Percentiles rank a stretch among this genome's conserved stretches.
These are phyloP conservation scores for Labeo catla DNA, from an alignment of 2,113 vertebrate species.

Conservation along the genomic window DNA sequence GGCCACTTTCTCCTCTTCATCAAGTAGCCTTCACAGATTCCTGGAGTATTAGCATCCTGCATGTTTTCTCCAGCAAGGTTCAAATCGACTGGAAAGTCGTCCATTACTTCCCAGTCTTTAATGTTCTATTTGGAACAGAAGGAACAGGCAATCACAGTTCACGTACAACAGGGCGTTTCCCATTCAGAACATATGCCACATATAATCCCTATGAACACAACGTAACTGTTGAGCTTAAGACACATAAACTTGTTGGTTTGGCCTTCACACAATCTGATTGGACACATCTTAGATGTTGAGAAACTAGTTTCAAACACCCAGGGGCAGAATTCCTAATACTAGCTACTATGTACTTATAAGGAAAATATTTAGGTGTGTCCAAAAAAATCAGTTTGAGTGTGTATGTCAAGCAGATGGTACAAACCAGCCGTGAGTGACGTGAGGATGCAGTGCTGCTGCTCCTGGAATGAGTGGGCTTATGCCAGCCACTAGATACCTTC, in stretches of 20 bases:
- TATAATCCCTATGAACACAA: background rate
- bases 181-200: background rate
- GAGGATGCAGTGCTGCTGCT: slow-evolving; percentile 78
- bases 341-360: background rate
- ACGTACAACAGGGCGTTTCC: background rate
- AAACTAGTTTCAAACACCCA: slow-evolving; percentile 36
- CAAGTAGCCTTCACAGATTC: slow-evolving; percentile 87
- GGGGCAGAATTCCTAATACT: background rate
- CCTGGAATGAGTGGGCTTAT: slow-evolving; percentile 69
- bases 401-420: slow-evolving; percentile 1
- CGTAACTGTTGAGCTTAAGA: background rate
- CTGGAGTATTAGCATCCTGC: slow-evolving; percentile 67
- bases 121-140: slow-evolving; percentile 46
- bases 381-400: background rate
- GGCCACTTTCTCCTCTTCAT: slow-evolving; percentile 97
- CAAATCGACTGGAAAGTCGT: slow-evolving; percentile 72
- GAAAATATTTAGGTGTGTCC: background rate
- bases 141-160: background rate
- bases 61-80: slow-evolving; percentile 57
- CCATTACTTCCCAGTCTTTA: slow-evolving; percentile 89
- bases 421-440: slow-evolving; percentile 78
- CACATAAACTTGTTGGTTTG: slow-evolving; percentile 21
- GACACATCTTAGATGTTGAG: slow-evolving; percentile 15
- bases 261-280: slow-evolving; percentile 11
- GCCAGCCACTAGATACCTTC: slow-evolving; percentile 63